Percentiles rank a stretch among this genome's conserved stretches.
These are phyloP conservation scores for Picathartes gymnocephalus DNA, from an alignment of 2,113 vertebrate genomes.

Conservation along the genomic window DNA sequence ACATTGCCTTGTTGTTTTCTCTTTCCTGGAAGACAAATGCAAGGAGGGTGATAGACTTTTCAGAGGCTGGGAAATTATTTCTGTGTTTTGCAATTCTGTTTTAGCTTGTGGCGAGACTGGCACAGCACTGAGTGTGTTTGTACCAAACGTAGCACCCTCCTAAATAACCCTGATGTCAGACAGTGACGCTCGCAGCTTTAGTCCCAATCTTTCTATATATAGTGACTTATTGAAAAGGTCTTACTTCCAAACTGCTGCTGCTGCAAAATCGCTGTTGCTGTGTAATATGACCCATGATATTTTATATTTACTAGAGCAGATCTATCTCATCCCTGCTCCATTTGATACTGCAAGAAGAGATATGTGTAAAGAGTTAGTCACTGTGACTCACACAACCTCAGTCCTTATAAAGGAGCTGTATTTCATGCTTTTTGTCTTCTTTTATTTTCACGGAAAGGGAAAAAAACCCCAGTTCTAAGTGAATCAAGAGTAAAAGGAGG, in stretches of 20 bases:
- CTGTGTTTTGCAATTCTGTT: neutral
- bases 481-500: constrained; percentile 58
- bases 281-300: constrained; percentile 71
- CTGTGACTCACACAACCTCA: constrained; percentile 66
- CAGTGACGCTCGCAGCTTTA: neutral
- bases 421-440: constrained; percentile 26
- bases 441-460: neutral
- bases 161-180: constrained; percentile 45
- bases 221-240: constrained; percentile 62
- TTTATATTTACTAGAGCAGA: constrained; percentile 59
- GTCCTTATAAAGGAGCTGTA: constrained; percentile 9
- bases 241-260: constrained; percentile 68
- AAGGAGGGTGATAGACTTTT: neutral
- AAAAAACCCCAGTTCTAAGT: constrained; percentile 40
- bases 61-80: neutral
- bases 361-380: constrained; percentile 65
- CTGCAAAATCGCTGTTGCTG: constrained; percentile 65
- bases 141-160: neutral
- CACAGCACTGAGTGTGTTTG: neutral
- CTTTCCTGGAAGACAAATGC: neutral
- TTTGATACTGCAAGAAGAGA: constrained; percentile 69
- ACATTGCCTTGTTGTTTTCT: neutral
- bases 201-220: constrained; percentile 36
- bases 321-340: constrained; percentile 50
- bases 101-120: neutral